Base-by-base conservation (phyloP, 2,888 invertebrate species). In the Brachyptera putata region DNA sequence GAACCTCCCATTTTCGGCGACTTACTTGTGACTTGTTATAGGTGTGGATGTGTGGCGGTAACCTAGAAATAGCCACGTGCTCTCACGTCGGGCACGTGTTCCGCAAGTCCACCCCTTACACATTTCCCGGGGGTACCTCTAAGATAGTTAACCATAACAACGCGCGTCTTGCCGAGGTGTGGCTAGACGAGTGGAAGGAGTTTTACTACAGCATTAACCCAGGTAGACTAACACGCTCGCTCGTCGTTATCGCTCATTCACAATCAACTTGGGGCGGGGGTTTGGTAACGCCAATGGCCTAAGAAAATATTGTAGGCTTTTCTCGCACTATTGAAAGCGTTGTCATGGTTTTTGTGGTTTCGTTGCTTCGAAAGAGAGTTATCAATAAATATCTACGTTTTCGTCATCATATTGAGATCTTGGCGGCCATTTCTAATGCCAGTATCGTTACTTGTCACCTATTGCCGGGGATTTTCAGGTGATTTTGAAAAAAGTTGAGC, bases 181-280 rank as follows among this genome's bases (percentile, higher is more conserved):
- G 98, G 98, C 87, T 99, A 80, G 98, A 98, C 82, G 94, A 96
- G 74, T 97, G 97, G 91, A 94, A 94, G 84, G 90, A 91, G 77
- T 95, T 96, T 87, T 95, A 94, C 89, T 95, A 93, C 89, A 92
- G 91, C 82, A 93, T 95, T 83, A 95, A 95, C 83, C 95, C 95
- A 89, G 94, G 95, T 94, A 53, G 53, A 53, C 14, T 30, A 43
- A n/a, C 16, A n/a, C n/a, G n/a, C n/a, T n/a, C n/a, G n/a, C n/a
- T n/a, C n/a, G n/a, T n/a, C n/a, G n/a, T n/a, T n/a, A n/a, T n/a
- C n/a, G n/a, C n/a, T n/a, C n/a, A n/a, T n/a, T n/a, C n/a, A n/a
- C n/a, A n/a, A n/a, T n/a, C n/a, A n/a, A n/a, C n/a, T n/a, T n/a
- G n/a, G n/a, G n/a, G n/a, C n/a, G n/a, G n/a, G n/a, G n/a, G n/a